Percentiles rank a stretch among this genome's conserved stretches.
These are phyloP conservation scores for Varanus salvator DNA, from an alignment of 2,113 vertebrate species.

Conservation along the genomic window DNA sequence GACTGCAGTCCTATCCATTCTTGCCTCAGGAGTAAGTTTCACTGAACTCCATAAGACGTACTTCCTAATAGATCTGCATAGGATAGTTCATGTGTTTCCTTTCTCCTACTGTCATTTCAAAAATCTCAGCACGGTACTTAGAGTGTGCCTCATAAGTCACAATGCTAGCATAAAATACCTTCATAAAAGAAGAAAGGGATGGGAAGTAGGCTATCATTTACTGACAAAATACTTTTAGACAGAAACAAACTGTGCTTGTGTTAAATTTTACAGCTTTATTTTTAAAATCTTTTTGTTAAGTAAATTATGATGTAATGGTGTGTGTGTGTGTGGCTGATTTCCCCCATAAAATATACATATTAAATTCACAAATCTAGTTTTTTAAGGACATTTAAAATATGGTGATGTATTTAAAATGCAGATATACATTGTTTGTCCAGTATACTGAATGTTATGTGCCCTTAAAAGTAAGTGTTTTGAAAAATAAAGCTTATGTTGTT, in stretches of 20 bases:
- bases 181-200: slow-evolving; percentile 11
- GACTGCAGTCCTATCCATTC: too few species aligned
- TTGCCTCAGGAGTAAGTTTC: too few species aligned
- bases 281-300: slow-evolving; percentile 64
- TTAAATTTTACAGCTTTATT: slow-evolving; percentile 63
- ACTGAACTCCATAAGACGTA: too few species aligned
- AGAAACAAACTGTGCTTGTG: slow-evolving; percentile 46
- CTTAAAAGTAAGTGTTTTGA: slow-evolving; percentile 73
- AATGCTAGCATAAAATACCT: slow-evolving; percentile 23
- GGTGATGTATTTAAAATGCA: slow-evolving; percentile 62
- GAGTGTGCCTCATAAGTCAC: slow-evolving; percentile 51
- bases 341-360: slow-evolving; percentile 16
- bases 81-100: background rate
- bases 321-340: slow-evolving; percentile 20
- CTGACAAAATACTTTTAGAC: slow-evolving; percentile 43
- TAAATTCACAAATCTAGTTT: slow-evolving; percentile 46
- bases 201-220: slow-evolving; percentile 18
- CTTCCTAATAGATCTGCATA: too few species aligned
- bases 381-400: slow-evolving; percentile 67
- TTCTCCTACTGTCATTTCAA: slow-evolving; percentile 22
- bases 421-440: slow-evolving; percentile 62
- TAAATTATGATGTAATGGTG: slow-evolving; percentile 34
- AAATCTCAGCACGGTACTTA: slow-evolving; percentile 66
- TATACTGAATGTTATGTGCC: slow-evolving; percentile 69
- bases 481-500: slow-evolving; percentile 71